Evolutionary conservation across 1,140 invertebrate genomes (phyloP).

Genomic region (Bombyx mandarina): DNA sequence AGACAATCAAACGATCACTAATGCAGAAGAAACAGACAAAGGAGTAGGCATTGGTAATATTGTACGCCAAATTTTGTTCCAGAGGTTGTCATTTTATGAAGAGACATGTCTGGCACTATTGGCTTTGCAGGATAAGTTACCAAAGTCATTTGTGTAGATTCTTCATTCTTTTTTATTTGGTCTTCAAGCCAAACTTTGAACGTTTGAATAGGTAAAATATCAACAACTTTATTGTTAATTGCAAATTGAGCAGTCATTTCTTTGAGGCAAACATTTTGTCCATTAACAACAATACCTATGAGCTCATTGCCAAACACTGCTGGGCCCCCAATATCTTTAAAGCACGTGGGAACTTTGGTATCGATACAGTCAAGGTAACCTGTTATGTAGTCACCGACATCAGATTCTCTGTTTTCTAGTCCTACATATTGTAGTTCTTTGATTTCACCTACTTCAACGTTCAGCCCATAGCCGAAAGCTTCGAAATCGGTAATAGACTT

Average conservation of each 20-base stretch:
- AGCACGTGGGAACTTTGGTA: constrained; percentile 49
- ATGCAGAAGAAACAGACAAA: constrained; percentile 1
- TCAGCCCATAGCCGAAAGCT: constrained; percentile 52
- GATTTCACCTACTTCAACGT: constrained; percentile 33
- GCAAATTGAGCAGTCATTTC: constrained; percentile 44
- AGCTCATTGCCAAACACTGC: constrained; percentile 45
- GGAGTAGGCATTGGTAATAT: not conserved
- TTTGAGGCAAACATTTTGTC: constrained; percentile 39
- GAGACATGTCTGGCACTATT: not conserved
- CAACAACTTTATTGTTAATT: constrained; percentile 40
- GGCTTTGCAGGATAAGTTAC: constrained; percentile 20
- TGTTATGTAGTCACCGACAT: constrained; percentile 25
- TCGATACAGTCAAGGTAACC: constrained; percentile 51
- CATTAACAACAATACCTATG: constrained; percentile 38
- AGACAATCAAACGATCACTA: too few species aligned
- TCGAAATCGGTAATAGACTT: constrained; percentile 29
- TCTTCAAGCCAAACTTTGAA: constrained; percentile 55
- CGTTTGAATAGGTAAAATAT: constrained; percentile 36
- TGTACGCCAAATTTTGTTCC: not conserved
- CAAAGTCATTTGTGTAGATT: constrained; percentile 13
- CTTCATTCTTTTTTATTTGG: constrained; percentile 33
- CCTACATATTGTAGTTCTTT: constrained; percentile 51
- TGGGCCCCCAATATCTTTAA: constrained; percentile 53
- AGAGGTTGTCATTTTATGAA: constrained; percentile 10
- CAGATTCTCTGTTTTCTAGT: constrained; percentile 25